phyloP scores from a whole-genome alignment of 2,888 invertebrate genomes.

The Orthosia gothica region DNA sequence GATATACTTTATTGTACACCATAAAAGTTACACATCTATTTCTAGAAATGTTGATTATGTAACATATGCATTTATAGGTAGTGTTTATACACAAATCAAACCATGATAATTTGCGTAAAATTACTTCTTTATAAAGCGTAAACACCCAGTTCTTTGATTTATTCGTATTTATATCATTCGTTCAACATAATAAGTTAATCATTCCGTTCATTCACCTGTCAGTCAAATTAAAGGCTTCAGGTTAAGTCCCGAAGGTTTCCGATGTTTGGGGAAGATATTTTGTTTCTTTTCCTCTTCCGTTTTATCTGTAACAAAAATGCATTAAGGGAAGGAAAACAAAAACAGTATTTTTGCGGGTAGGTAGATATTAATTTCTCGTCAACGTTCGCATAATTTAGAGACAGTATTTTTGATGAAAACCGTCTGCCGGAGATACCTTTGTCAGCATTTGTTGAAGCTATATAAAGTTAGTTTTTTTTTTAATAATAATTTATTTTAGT shows the following conservation, averaged over 20 bases:
- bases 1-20: too few species aligned
- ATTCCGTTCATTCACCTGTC: conserved; percentile 50
- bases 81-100: conserved; percentile 2
- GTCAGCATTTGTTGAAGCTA: not conserved
- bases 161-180: conserved; percentile 39
- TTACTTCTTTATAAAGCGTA: conserved; percentile 28
- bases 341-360: not conserved
- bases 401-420: not conserved
- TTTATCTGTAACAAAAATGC: conserved; percentile 31
- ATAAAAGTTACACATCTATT: too few species aligned
- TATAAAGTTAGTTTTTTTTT: too few species aligned
- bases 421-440: not conserved
- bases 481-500: too few species aligned
- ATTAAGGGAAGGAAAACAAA: conserved; percentile 24
- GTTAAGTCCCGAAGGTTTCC: not conserved
- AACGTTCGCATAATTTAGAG: not conserved
- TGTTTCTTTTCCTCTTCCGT: conserved; percentile 16
- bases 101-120: conserved; percentile 48
- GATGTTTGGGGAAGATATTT: conserved; percentile 19
- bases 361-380: conserved; percentile 16
- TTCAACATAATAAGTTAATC: conserved; percentile 37
- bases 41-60: not conserved
- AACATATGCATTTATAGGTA: not conserved
- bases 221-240: conserved; percentile 14
- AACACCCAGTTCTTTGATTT: not conserved